Percentiles rank a stretch among this genome's conserved stretches.
Conservation (phyloP, 2,113 vertebrate genomes). For the Melanotaenia duboulayi region DNA sequence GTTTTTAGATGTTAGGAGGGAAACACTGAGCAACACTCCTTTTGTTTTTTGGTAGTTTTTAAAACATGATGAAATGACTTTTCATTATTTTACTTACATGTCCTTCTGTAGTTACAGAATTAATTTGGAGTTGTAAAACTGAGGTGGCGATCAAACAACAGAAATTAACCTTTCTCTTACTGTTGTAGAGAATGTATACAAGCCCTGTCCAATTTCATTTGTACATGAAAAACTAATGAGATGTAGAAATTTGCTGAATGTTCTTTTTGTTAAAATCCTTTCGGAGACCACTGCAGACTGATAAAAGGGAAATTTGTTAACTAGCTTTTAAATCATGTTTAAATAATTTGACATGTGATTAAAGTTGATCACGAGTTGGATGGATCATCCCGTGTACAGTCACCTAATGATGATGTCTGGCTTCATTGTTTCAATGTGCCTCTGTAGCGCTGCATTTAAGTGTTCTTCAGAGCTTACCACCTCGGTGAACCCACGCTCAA, state of each 20-base stretch:
- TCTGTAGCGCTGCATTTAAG: constrained; percentile 29
- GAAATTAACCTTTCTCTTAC: constrained; percentile 40
- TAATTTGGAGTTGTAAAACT: constrained; percentile 42
- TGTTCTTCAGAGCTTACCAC: constrained; percentile 51
- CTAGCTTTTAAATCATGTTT: constrained; percentile 40
- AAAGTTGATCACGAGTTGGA: constrained; percentile 4
- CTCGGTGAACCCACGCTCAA: constrained; percentile 51
- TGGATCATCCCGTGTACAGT: constrained; percentile 28
- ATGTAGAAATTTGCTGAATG: constrained; percentile 51
- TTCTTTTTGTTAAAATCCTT: constrained; percentile 37
- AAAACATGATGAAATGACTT: constrained; percentile 14
- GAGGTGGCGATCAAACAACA: constrained; percentile 44
- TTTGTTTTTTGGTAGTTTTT: constrained; percentile 21
- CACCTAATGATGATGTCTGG: constrained; percentile 36
- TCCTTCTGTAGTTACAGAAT: constrained; percentile 30
- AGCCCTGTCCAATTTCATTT: constrained; percentile 55
- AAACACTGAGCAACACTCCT: constrained; percentile 21
- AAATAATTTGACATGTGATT: constrained; percentile 24
- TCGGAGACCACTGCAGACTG: constrained; percentile 6
- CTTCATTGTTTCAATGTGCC: constrained; percentile 47
- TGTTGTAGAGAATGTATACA: constrained; percentile 39
- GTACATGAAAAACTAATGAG: constrained; percentile 45
- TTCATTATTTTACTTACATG: constrained; percentile 13
- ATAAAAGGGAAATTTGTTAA: constrained; percentile 60
- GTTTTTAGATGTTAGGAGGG: constrained; percentile 27